A percentile compares a stretch with the other conserved stretches of the same genome.
Conservation (phyloP, 92 coral and sea anemone genomes). For the Paragorgia papillata region DNA sequence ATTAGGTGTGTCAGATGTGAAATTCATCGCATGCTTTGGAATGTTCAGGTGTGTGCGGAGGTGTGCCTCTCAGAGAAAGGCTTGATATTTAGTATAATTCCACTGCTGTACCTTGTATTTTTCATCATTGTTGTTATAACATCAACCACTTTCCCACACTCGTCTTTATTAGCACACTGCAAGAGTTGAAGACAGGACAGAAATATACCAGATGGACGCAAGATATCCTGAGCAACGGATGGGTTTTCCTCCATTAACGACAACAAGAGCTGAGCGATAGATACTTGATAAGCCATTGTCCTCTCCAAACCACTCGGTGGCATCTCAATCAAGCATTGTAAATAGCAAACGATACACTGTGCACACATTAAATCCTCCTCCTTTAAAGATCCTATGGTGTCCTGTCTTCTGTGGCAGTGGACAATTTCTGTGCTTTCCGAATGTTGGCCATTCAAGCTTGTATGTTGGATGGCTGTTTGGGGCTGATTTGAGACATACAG, state of each 20-base stretch:
- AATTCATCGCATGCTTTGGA: too few species aligned
- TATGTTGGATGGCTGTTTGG: background rate
- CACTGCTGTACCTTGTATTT: conserved; percentile 54
- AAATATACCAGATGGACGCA: conserved; percentile 55
- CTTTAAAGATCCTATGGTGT: background rate
- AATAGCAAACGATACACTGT: conserved; percentile 5
- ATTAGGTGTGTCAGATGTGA: too few species aligned
- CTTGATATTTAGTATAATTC: too few species aligned
- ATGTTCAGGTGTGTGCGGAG: too few species aligned
- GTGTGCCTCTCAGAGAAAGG: too few species aligned
- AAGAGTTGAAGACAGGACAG: conserved; percentile 50
- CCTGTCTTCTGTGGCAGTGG: background rate
- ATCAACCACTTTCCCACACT: conserved; percentile 83
- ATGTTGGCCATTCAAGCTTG: background rate
- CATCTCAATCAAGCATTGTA: conserved; percentile 14
- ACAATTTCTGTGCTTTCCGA: background rate
- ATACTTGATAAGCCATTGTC: conserved; percentile 33
- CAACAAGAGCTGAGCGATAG: conserved; percentile 63
- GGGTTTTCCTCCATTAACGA: conserved; percentile 53
- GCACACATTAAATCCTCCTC: conserved; percentile 9
- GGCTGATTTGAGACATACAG: background rate
- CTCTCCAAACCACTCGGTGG: conserved; percentile 17
- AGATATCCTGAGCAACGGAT: conserved; percentile 61
- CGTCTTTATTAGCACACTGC: conserved; percentile 43
- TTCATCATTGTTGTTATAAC: conserved; percentile 63